Percentiles rank a stretch among this genome's conserved stretches.
Conservation (phyloP, 2,888 invertebrate species). For the Agonum fuliginosum region DNA sequence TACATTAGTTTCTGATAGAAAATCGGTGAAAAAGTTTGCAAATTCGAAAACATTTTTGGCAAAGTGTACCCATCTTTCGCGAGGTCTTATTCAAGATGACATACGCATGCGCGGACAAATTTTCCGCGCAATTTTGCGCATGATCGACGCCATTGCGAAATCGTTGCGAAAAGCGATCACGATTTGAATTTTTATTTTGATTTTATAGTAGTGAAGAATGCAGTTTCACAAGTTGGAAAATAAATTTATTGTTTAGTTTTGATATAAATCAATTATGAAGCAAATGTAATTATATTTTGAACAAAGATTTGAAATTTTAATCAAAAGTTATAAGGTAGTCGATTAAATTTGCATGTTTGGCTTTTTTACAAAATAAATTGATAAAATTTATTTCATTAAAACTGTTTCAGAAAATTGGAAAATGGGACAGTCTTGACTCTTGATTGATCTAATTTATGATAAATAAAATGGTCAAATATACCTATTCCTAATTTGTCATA, state of each 20-base stretch:
- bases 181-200: background rate
- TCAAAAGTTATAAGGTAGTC: too few relatives aligned
- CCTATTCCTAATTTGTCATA: too few relatives aligned
- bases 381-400: too few relatives aligned
- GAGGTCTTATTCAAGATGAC: background rate
- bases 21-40: background rate
- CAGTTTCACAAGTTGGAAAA: background rate
- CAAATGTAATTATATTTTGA: background rate
- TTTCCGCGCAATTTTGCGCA: slow-evolving; percentile 31
- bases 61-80: background rate
- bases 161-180: slow-evolving; percentile 18
- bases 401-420: too few relatives aligned
- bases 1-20: too few relatives aligned
- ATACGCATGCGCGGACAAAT: background rate
- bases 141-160: slow-evolving; percentile 20
- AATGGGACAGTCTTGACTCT: too few relatives aligned
- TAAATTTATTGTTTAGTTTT: background rate
- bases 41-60: background rate
- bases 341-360: too few relatives aligned
- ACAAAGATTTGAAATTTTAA: too few relatives aligned
- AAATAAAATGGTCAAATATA: too few relatives aligned
- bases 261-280: too few relatives aligned
- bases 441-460: too few relatives aligned
- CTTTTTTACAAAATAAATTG: too few relatives aligned
- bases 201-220: background rate